Conservation (phyloP, 2,113 vertebrate genomes). For the rabbit (Oryctolagus cuniculus) region DNA sequence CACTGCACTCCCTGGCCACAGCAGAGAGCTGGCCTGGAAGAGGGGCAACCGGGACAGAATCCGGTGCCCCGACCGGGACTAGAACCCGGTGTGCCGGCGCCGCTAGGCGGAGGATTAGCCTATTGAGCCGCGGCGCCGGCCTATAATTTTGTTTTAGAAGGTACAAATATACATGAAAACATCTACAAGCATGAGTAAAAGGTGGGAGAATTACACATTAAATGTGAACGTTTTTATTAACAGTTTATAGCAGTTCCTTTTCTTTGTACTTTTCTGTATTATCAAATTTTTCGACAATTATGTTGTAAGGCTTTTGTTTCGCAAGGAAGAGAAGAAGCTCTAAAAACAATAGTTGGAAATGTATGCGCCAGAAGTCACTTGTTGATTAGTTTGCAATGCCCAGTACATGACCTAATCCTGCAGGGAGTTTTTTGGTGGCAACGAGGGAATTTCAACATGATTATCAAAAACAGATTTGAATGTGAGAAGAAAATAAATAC, state of each 20-base stretch:
- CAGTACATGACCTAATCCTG: neutral
- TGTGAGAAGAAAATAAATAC: slow-evolving; percentile 13
- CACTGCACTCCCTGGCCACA: too few species aligned
- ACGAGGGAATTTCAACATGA: neutral
- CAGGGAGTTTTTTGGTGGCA: slow-evolving; percentile 23
- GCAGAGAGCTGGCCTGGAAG: too few species aligned
- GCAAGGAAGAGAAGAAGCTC: neutral
- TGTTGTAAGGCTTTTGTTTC: neutral
- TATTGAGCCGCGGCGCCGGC: too few species aligned
- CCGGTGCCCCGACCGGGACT: too few species aligned
- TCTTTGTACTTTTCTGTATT: neutral
- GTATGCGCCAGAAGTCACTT: neutral
- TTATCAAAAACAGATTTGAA: neutral
- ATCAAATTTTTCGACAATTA: neutral
- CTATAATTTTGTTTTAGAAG: too few species aligned
- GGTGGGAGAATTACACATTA: neutral
- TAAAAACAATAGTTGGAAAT: neutral
- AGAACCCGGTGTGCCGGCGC: too few species aligned
- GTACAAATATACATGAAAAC: neutral
- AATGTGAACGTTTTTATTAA: neutral
- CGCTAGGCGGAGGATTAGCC: too few species aligned
- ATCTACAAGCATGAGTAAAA: neutral
- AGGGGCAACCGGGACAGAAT: too few species aligned
- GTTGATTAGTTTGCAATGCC: slow-evolving; percentile 24
- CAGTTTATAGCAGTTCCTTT: neutral